Conservation (phyloP, 2,113 vertebrate genomes). For the Etheostoma cragini region DNA sequence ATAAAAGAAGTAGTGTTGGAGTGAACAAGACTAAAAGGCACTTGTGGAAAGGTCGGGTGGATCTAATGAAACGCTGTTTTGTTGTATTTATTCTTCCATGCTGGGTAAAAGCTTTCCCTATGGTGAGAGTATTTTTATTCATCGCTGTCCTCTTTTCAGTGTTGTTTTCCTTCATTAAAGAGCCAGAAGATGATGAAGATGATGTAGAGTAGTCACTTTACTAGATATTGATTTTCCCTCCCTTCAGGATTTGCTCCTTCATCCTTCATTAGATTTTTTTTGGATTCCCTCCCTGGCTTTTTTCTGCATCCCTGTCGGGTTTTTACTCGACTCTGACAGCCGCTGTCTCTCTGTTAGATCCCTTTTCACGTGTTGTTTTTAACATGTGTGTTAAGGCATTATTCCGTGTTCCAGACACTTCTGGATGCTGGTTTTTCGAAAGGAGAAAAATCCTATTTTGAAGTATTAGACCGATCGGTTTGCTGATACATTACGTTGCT, state of each 20-base stretch:
- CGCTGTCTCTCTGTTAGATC: constrained; percentile 11
- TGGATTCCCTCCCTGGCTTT: not conserved
- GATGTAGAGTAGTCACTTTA: constrained; percentile 43
- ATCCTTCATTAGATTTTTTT: constrained; percentile 34
- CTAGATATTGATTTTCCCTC: constrained; percentile 3
- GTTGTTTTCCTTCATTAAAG: constrained; percentile 65
- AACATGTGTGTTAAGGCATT: not conserved
- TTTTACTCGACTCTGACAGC: not conserved
- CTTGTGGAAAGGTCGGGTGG: constrained; percentile 68
- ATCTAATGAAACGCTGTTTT: constrained; percentile 65
- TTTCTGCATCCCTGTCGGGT: not conserved
- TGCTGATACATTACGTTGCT: no score
- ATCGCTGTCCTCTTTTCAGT: constrained; percentile 59
- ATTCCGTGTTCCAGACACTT: not conserved
- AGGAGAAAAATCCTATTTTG: no score
- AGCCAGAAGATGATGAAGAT: constrained; percentile 52
- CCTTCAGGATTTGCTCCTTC: constrained; percentile 47
- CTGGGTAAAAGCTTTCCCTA: constrained; percentile 82
- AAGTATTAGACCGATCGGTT: no score
- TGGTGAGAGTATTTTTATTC: constrained; percentile 81
- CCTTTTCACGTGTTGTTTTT: constrained; percentile 38
- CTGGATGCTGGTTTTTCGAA: no score
- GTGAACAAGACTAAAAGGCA: constrained; percentile 62
- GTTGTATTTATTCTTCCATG: constrained; percentile 80
- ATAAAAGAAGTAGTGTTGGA: constrained; percentile 5